phyloP scores from a whole-genome alignment of 1,140 invertebrate species.

The Drosophila mauritiana region DNA sequence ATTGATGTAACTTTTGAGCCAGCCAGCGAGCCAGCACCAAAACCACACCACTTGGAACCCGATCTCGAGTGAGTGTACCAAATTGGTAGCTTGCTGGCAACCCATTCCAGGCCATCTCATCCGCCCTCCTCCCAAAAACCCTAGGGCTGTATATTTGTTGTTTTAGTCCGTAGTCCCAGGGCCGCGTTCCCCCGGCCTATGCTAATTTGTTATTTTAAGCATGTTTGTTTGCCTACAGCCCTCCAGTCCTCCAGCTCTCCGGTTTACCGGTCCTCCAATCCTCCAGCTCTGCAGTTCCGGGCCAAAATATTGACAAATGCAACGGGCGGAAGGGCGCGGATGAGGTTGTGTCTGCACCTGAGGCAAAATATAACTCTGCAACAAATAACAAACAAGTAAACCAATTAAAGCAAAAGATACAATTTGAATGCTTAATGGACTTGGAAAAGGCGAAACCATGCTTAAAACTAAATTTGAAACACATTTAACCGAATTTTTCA shows the following conservation, averaged over 20 bases:
- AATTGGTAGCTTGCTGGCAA: slow-evolving; percentile 49
- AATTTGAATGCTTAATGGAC: slow-evolving; percentile 73
- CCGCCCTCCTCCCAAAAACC: slow-evolving; percentile 8
- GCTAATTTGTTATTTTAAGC: slow-evolving; percentile 83
- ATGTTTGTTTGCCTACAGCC: slow-evolving; percentile 72
- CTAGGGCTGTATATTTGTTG: slow-evolving; percentile 45
- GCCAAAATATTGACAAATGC: slow-evolving; percentile 75
- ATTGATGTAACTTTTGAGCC: slow-evolving; percentile 70
- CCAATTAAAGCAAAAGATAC: slow-evolving; percentile 80
- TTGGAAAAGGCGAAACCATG: slow-evolving; percentile 7
- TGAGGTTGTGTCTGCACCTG: slow-evolving; percentile 59
- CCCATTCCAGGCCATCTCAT: slow-evolving; percentile 4
- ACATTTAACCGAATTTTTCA: slow-evolving; percentile 14
- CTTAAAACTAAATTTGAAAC: slow-evolving; percentile 37
- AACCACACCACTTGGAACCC: slow-evolving; percentile 19
- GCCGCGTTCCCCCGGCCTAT: slow-evolving; percentile 54
- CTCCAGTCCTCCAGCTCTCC: slow-evolving; percentile 2
- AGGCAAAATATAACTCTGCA: slow-evolving; percentile 51
- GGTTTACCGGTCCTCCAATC: neutral
- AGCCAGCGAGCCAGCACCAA: slow-evolving; percentile 1
- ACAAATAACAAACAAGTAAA: slow-evolving; percentile 75
- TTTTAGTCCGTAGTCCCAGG: slow-evolving; percentile 40
- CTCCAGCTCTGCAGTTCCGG: slow-evolving; percentile 33
- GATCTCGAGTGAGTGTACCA: slow-evolving; percentile 60
- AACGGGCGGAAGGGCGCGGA: slow-evolving; percentile 33